Conservation (phyloP, 2,113 vertebrate genomes). For the Muntiacus muntjak region DNA sequence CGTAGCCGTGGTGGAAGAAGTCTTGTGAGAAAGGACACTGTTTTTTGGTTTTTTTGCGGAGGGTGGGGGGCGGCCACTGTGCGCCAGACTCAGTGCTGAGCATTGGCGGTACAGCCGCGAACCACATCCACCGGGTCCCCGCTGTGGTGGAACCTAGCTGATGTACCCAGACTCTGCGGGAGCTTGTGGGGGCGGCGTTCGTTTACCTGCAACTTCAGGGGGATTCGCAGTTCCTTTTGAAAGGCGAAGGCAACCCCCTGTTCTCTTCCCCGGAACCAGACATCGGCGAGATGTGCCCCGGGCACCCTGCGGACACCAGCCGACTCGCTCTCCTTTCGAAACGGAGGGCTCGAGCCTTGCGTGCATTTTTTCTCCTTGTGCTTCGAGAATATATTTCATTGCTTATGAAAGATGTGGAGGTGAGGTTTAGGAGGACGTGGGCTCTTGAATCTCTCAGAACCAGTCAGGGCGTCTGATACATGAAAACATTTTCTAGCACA, state of each 20-base stretch:
- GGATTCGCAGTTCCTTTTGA: background rate
- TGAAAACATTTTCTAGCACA: background rate
- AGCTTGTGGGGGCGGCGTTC: background rate
- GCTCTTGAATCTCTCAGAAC: background rate
- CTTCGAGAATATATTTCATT: background rate
- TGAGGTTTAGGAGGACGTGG: background rate
- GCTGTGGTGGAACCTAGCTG: background rate
- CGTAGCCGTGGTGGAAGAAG: background rate
- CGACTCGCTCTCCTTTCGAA: background rate
- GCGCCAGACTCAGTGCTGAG: background rate
- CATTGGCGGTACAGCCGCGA: background rate
- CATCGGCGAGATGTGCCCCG: background rate
- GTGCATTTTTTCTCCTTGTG: background rate
- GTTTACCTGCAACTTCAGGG: constrained; percentile 28
- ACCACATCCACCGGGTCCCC: background rate
- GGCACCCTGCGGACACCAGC: background rate
- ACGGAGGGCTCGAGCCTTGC: background rate
- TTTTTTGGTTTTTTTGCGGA: accelerated
- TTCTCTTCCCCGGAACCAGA: background rate
- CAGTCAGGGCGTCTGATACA: background rate
- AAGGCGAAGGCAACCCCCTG: background rate
- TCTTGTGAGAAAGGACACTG: background rate
- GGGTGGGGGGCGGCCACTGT: background rate
- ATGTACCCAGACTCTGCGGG: background rate
- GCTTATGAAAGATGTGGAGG: background rate